A percentile compares a stretch with the other conserved stretches of the same genome.
These are phyloP conservation scores for Stenodema calcarata DNA, from an alignment of 2,888 invertebrate genomes.

Conservation along the genomic window DNA sequence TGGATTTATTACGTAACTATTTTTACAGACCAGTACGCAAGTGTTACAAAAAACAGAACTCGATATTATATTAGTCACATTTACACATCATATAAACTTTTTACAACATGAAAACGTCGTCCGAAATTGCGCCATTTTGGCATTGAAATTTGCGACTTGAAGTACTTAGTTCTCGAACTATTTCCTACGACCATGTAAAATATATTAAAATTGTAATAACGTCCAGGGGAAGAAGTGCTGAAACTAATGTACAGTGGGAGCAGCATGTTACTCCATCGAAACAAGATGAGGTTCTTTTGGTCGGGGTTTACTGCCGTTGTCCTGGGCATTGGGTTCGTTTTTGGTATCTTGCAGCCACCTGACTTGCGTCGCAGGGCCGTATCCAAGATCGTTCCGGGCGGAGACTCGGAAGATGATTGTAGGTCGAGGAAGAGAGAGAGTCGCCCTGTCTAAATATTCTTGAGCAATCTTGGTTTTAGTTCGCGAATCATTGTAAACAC, in stretches of 20 bases:
- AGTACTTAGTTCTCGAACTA: not conserved
- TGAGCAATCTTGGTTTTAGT: conserved; percentile 91
- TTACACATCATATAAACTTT: not conserved
- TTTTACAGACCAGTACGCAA: not conserved
- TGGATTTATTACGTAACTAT: not conserved
- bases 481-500: conserved; percentile 91
- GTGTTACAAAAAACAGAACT: not conserved
- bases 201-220: not conserved
- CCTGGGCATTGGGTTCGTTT: not conserved
- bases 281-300: not conserved
- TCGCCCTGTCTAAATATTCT: conserved; percentile 83
- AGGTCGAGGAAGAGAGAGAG: conserved; percentile 87
- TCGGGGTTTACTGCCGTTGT: not conserved
- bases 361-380: conserved; percentile 98
- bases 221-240: not conserved
- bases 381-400: conserved; percentile 96
- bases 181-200: not conserved
- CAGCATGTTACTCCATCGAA: not conserved
- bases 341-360: conserved; percentile 88
- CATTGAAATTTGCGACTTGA: not conserved
- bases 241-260: not conserved
- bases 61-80: not conserved
- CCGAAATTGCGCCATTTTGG: not conserved
- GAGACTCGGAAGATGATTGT: conserved; percentile 98
- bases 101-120: not conserved